Conservation (phyloP, 2,797 vertebrate species). For the Sebastes hubbsi region DNA sequence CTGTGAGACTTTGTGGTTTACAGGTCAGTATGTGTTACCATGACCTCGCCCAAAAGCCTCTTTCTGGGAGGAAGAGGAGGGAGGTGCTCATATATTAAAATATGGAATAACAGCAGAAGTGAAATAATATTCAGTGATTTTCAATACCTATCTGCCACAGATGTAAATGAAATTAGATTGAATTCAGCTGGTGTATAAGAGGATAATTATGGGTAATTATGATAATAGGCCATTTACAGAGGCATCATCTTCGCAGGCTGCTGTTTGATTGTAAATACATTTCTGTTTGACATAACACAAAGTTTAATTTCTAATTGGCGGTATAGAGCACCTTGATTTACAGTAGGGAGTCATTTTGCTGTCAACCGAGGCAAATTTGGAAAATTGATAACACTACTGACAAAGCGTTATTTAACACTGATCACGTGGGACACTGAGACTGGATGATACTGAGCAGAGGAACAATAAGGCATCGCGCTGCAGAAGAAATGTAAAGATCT, state of each 20-base stretch:
- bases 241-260: neutral
- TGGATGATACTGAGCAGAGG: neutral
- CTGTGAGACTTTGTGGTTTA: neutral
- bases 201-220: slow-evolving; percentile 34
- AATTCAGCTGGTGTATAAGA: neutral
- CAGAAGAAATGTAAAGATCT: neutral
- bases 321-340: neutral
- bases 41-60: neutral
- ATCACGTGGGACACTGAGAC: neutral
- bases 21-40: neutral
- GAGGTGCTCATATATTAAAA: neutral
- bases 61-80: neutral
- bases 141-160: neutral
- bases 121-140: neutral
- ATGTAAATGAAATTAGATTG: neutral
- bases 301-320: neutral
- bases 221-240: neutral
- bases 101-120: neutral
- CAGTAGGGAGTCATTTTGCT: neutral
- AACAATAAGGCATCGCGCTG: neutral
- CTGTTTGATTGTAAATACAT: slow-evolving; percentile 11
- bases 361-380: neutral
- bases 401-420: neutral
- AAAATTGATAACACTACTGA: neutral
- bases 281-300: neutral